These are phyloP conservation scores for Monopterus albus DNA, from an alignment of 2,113 vertebrate genomes.

Conservation along the genomic window DNA sequence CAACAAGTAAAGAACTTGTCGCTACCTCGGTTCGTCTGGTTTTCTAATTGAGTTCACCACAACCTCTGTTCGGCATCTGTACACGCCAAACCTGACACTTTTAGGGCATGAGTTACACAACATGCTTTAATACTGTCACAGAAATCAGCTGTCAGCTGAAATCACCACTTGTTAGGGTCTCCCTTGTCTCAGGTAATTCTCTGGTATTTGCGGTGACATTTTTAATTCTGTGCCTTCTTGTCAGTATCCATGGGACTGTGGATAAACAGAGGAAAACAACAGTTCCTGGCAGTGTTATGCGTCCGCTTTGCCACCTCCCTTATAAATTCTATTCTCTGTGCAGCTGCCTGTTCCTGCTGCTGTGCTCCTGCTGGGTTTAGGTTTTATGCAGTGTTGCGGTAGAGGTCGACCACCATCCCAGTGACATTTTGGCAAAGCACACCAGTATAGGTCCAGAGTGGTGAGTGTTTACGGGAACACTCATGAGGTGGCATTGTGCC, in stretches of 20 bases:
- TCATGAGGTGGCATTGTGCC: slow-evolving; percentile 70
- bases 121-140: slow-evolving; percentile 5
- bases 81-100: too few species aligned
- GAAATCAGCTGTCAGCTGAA: slow-evolving; percentile 7
- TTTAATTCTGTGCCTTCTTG: slow-evolving; percentile 61
- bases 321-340: slow-evolving; percentile 70
- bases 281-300: slow-evolving; percentile 71
- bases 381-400: slow-evolving; percentile 65
- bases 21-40: too few species aligned
- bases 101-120: slow-evolving; percentile 24
- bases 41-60: too few species aligned
- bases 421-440: slow-evolving; percentile 68
- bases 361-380: slow-evolving; percentile 46
- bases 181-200: slow-evolving; percentile 51
- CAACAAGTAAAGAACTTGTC: too few species aligned
- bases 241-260: slow-evolving; percentile 72
- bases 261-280: slow-evolving; percentile 72
- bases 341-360: slow-evolving; percentile 65
- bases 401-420: slow-evolving; percentile 61
- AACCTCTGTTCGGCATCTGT: too few species aligned
- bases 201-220: slow-evolving; percentile 53
- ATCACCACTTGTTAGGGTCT: slow-evolving; percentile 18
- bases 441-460: slow-evolving; percentile 53
- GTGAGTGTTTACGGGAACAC: slow-evolving; percentile 76
- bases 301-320: slow-evolving; percentile 74